Base-by-base conservation (phyloP, 2,888 invertebrate species). In the Bimastos eiseni region DNA sequence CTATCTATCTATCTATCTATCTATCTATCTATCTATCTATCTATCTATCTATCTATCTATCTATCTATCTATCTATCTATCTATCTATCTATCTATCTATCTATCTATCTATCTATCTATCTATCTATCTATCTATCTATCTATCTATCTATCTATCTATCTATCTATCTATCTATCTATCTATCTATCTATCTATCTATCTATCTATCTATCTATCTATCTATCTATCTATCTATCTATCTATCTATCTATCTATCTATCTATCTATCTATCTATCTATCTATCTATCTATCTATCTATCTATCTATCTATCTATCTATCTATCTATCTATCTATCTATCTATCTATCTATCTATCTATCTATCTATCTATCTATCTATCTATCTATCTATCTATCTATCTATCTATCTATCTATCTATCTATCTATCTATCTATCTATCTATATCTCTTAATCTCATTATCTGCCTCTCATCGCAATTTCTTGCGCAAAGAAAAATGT, bases 161-260 rank as follows among this genome's bases (percentile, higher is more conserved):
- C 83, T 83, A 30, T 83, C n/a, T 83, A 19, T 49, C 49, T 49
- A 19, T 49, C 3, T 49, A 19, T 49, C 49, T 49, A 19, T 49
- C 83, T 83, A 19, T 49, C 49, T 49, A 19, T 49, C 3, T 49
- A 19, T 49, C 49, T 49, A 19, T 49, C 49, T 88, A 8, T 88
- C 88, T 15, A 30, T 88, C 88, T 88, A 30, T 88, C 88, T 88
- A 30, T 90, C 90, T 83, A 36, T 91, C 89, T 30, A 41, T 88
- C 88, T 91, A 84, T 89, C 91, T 89, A 44, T 91, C 90, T 92
- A 83, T 83, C 91, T 91, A 88, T 89, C 86, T 88, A 83, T 91
- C 89, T 83, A n/a, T 90, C 44, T 92, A 90, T 91, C 90, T 88
- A 41, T 41, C 41, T 21, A n/a, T 70, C 70, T 17, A n/a, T 70